Evolutionary conservation across 2,113 vertebrate species (phyloP), one percentile per base, ranked within the genome.

Genomic region (Macquaria ambigua): DNA sequence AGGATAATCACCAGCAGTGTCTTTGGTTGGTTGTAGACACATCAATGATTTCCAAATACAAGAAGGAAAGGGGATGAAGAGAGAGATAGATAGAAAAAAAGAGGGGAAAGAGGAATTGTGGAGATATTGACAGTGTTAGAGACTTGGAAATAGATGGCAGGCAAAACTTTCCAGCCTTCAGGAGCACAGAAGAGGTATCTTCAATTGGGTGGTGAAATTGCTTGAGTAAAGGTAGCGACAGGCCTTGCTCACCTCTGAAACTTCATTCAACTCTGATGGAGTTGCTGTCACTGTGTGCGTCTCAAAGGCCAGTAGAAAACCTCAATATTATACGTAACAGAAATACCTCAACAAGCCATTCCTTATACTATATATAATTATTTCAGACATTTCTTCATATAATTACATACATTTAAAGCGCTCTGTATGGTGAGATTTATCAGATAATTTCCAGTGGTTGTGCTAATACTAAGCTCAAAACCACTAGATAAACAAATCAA

Each of bases 151-250:
- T 74, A 52, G 63, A 87, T 85, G 70, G 69, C 0, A 8, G 75
- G 34, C 56, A 79, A 88, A 91, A 83, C 82, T 79, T 87, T 82
- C 18, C 48, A 71, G 68, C 67, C 69, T 79, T 89, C 82, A 74
- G 80, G 71, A 90, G 89, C 89, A 87, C 68, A 82, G 83, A 79
- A 79, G 77, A 85, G 43, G 55, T 81, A 69, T 83, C 83, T 87
- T 92, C 71, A 91, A 37, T 84, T n/a, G 62, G 78, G 41, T 74
- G 83, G 78, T 82, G 79, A 94, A 91, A 91, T 90, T 88, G 81
- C 87, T 87, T 86, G 83, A 83, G 87, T 80, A 68, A 90, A 77
- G 41, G 80, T 58, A 46, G 62, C 92, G 85, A 82, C 69, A 64
- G 84, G 81, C 75, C 82, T 87, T 72, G 70, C 73, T 82, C 76